Base-by-base conservation (phyloP, 2,113 vertebrate genomes). In the Nibea coibor region DNA sequence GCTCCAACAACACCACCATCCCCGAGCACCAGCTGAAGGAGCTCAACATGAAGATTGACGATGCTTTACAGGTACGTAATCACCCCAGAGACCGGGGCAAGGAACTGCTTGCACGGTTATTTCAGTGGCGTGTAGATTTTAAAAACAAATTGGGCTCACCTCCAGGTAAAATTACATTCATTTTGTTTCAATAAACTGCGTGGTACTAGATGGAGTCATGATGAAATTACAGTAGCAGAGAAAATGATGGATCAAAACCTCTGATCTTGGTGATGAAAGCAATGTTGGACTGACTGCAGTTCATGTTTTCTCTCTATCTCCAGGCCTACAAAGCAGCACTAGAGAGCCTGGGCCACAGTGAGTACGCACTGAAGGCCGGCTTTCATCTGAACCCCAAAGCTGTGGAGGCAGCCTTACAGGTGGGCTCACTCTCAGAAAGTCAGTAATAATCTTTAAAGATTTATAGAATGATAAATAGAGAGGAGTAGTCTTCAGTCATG, bases 1-100 rank as follows among this genome's bases (percentile, higher is more conserved):
- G 98, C 92, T 98, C 97, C 24, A 98, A 99, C 87, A 97, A 93
- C 86, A 96, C 97, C 78, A 95, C 95, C 67, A 97, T 99, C 86
- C 97, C 98, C 20, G 98, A 99, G 84, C 97, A 99, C 90, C 97
- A 98, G 93, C 96, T 99, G 70, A 99, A 98, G 93, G 98, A 99
- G 72, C 96, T 99, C 74, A 99, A 98, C 88, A 65, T 96, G 89
- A 99, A 97, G 94, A 99, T 98, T 9, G 97, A 99, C 94, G 96
- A 94, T 84, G 97, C 98, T 94, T 93, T 99, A 91, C 98, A 99
- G 96, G 98, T 99, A 90, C 35, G 84, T 20, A 39, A 53, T 58
- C 17, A 42, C 2, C 8, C 12, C 3, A 51, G 24, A 65, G 16
- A 71, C 59, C 26, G 43, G 15, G 2, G 10, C 47, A 65, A 17